Evolutionary conservation across 2,888 invertebrate genomes (phyloP).

Genomic region (Agrochola macilenta): DNA sequence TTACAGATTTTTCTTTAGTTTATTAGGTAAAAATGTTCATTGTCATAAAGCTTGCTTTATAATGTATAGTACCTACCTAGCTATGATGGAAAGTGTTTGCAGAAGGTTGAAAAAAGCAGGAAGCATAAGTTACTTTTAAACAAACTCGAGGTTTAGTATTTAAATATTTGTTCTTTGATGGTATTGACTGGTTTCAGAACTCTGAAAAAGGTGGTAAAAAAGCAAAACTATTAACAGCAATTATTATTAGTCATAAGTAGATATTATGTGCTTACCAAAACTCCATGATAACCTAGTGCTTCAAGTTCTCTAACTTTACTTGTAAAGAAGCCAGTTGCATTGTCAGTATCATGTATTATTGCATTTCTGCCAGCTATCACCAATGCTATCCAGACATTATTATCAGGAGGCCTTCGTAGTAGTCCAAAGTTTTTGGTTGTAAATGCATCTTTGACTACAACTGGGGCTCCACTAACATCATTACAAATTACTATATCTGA

Average conservation of each 20-base stretch:
- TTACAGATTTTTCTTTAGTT: not conserved
- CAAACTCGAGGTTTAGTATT: not conserved
- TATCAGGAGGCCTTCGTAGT: conserved; percentile 77
- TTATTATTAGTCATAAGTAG: not conserved
- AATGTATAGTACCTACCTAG: not conserved
- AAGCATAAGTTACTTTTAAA: not conserved
- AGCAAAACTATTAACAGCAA: not conserved
- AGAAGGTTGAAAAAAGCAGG: not conserved
- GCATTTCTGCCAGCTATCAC: conserved; percentile 92
- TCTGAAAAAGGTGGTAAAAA: not conserved
- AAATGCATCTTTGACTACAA: conserved; percentile 87
- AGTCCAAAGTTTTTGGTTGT: conserved; percentile 87
- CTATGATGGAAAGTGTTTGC: not conserved
- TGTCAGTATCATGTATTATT: conserved; percentile 86
- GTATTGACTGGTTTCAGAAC: not conserved
- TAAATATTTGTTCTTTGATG: not conserved
- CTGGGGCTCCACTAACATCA: conserved; percentile 85
- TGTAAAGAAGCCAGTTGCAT: conserved; percentile 90
- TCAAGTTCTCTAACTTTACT: conserved; percentile 92
- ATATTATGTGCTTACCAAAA: conserved; percentile 85
- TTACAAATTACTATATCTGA: conserved; percentile 91
- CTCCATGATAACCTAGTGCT: conserved; percentile 90
- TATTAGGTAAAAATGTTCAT: not conserved
- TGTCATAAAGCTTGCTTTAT: not conserved
- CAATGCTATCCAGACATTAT: conserved; percentile 90